Conservation (phyloP, 2,888 invertebrate species). For the Temnothorax unifasciatus region DNA sequence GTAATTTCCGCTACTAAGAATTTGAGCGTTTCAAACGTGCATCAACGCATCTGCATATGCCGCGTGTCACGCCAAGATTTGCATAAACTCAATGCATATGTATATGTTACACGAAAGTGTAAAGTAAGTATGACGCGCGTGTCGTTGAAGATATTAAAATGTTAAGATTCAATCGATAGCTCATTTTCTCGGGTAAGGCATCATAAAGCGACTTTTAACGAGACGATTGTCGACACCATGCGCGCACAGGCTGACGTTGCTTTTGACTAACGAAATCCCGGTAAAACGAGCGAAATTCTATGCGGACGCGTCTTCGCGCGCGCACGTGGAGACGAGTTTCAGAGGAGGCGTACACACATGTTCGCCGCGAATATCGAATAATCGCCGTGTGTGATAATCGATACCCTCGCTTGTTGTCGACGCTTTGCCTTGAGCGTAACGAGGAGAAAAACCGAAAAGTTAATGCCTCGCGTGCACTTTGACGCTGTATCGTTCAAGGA, state of each 20-base stretch:
- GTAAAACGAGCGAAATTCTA: conserved; percentile 39
- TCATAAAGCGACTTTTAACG: conserved; percentile 43
- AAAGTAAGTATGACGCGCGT: background rate
- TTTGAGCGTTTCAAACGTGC: background rate
- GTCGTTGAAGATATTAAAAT: conserved; percentile 21
- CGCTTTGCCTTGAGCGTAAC: conserved; percentile 25
- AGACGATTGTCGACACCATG: conserved; percentile 18
- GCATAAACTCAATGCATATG: conserved; percentile 18
- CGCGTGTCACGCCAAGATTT: background rate
- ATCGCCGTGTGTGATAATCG: conserved; percentile 20
- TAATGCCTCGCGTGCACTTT: conserved; percentile 11
- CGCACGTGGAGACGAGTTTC: conserved; percentile 23
- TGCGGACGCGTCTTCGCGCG: conserved; percentile 13
- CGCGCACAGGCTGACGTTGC: conserved; percentile 28
- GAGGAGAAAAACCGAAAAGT: conserved; percentile 41
- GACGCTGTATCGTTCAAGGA: conserved; percentile 18
- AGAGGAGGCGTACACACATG: background rate
- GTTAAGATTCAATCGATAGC: conserved; percentile 40
- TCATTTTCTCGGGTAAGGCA: conserved; percentile 16
- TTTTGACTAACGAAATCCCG: conserved; percentile 36
- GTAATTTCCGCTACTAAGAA: conserved; percentile 3
- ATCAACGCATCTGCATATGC: background rate
- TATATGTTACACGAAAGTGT: background rate
- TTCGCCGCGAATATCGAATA: conserved; percentile 40
- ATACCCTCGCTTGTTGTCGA: conserved; percentile 21